These are phyloP conservation scores for Brenthis hecate DNA, from an alignment of 2,888 invertebrate genomes.

Conservation along the genomic window DNA sequence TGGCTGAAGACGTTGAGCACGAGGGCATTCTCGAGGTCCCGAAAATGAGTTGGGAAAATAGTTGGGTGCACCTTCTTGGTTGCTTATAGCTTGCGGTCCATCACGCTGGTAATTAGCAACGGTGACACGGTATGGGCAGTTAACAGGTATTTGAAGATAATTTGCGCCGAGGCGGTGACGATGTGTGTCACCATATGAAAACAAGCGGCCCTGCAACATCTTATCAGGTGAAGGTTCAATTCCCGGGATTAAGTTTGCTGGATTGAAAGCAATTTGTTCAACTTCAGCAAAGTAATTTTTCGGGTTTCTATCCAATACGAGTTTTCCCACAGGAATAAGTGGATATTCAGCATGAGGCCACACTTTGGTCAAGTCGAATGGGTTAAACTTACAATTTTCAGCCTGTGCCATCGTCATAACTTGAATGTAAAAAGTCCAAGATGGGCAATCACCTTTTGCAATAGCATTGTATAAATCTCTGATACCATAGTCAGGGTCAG, in stretches of 20 bases:
- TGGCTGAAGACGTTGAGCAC: conserved; percentile 83
- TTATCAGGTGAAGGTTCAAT: conserved; percentile 96
- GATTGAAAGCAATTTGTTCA: conserved; percentile 95
- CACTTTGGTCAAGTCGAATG: conserved; percentile 96
- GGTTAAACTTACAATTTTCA: conserved; percentile 90
- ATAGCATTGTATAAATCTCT: conserved; percentile 96
- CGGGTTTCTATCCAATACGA: conserved; percentile 93
- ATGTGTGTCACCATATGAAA: conserved; percentile 96
- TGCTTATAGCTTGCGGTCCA: conserved; percentile 89
- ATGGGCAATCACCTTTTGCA: conserved; percentile 85
- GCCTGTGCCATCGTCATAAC: conserved; percentile 95
- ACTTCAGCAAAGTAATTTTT: conserved; percentile 96
- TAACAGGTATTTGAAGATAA: conserved; percentile 95
- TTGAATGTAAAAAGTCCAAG: conserved; percentile 92
- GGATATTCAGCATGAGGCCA: conserved; percentile 95
- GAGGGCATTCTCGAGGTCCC: conserved; percentile 89
- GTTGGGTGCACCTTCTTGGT: conserved; percentile 95
- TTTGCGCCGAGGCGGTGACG: conserved; percentile 93
- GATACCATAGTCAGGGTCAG: conserved; percentile 95
- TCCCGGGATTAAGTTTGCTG: conserved; percentile 94
- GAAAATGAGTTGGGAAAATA: conserved; percentile 98
- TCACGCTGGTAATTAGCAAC: conserved; percentile 93
- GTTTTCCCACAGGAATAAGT: conserved; percentile 91
- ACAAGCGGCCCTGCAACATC: conserved; percentile 93
- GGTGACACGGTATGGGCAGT: conserved; percentile 91